phyloP scores from a whole-genome alignment of 2,888 invertebrate species.

The Leptinotarsa tumamoca region DNA sequence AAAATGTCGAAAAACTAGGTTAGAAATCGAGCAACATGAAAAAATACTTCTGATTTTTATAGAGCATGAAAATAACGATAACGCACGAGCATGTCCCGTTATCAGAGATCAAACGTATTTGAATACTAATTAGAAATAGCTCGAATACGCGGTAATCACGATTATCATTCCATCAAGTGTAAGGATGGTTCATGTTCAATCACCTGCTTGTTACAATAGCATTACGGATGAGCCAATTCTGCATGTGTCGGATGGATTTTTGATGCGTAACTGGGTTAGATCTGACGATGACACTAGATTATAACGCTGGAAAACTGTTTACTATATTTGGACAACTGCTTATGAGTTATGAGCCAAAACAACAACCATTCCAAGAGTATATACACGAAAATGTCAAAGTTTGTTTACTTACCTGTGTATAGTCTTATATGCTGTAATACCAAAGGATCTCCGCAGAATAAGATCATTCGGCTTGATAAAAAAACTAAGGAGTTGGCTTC shows the following conservation, averaged over 20 bases:
- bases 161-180: conserved; percentile 7
- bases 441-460: too few relatives aligned
- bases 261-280: conserved; percentile 2
- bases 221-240: background rate
- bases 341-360: too few relatives aligned
- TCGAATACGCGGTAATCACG: background rate
- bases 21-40: too few relatives aligned
- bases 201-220: background rate
- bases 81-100: conserved; percentile 10
- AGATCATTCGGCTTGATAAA: too few relatives aligned
- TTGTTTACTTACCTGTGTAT: too few relatives aligned
- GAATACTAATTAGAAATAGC: conserved; percentile 7
- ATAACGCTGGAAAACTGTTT: too few relatives aligned
- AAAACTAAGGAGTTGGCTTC: too few relatives aligned
- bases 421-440: too few relatives aligned
- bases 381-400: too few relatives aligned
- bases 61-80: conserved; percentile 15
- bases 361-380: too few relatives aligned
- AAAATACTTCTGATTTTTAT: background rate
- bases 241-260: background rate
- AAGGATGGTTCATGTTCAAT: background rate
- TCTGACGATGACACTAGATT: background rate
- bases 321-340: too few relatives aligned
- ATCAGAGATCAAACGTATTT: conserved; percentile 28
- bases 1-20: too few relatives aligned